Percentiles rank a stretch among this genome's conserved stretches.
Evolutionary conservation across 2,113 vertebrate genomes (phyloP).

Genomic region (Chelonoidis abingdonii): DNA sequence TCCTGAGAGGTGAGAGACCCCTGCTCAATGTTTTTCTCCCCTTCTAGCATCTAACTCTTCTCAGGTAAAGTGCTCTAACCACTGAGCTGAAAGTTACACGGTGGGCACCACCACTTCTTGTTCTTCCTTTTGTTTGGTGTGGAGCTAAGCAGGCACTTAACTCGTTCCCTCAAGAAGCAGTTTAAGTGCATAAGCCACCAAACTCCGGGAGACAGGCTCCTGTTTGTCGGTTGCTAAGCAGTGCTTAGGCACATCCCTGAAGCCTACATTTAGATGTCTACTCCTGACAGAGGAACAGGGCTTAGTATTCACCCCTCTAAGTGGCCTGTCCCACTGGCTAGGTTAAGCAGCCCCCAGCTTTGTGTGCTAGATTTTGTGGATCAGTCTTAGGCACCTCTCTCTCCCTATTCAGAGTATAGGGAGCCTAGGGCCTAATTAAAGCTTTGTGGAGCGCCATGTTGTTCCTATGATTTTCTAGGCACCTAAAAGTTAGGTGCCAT

Average conservation of each 20-base stretch:
- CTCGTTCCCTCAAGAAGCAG: background rate
- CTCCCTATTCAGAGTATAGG: background rate
- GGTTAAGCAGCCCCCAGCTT: too few relatives aligned
- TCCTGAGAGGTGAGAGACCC: background rate
- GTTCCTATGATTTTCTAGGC: background rate
- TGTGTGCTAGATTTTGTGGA: background rate
- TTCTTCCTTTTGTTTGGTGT: background rate
- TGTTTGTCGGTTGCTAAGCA: background rate
- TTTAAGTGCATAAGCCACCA: background rate
- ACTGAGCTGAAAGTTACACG: background rate
- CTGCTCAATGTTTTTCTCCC: background rate
- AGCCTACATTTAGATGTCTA: background rate
- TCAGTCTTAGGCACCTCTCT: background rate
- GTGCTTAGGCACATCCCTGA: background rate
- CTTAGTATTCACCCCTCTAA: background rate
- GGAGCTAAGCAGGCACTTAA: background rate
- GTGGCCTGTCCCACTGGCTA: background rate
- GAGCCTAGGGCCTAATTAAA: background rate
- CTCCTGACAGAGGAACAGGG: background rate
- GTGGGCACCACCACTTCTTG: too few relatives aligned
- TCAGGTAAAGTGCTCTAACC: background rate
- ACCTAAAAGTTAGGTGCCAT: background rate
- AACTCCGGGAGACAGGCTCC: background rate
- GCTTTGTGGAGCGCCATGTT: background rate
- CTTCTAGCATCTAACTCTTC: background rate